Percentiles rank a stretch among this genome's conserved stretches.
Conservation (phyloP, 2,888 invertebrate genomes). For the Carterocephalus palaemon region DNA sequence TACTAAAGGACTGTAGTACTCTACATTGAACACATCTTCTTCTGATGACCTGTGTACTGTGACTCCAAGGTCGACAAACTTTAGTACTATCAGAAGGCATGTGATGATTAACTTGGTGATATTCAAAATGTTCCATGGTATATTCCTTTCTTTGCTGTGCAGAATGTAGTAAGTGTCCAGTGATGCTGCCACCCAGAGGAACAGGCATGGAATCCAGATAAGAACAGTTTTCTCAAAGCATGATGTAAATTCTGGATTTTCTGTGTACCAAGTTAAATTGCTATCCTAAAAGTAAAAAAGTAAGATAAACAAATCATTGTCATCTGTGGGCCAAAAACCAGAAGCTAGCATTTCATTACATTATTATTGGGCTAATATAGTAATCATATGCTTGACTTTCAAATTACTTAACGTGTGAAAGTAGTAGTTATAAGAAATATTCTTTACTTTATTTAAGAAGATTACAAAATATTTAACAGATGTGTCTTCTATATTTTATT, state of each 20-base stretch:
- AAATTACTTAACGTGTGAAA: too few species aligned
- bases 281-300: conserved; percentile 81
- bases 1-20: conserved; percentile 87
- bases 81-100: conserved; percentile 81
- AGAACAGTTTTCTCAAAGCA: conserved; percentile 96
- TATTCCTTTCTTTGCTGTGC: conserved; percentile 86
- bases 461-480: too few species aligned
- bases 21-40: conserved; percentile 80
- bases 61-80: conserved; percentile 83
- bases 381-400: too few species aligned
- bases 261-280: conserved; percentile 87
- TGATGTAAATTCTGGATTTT: conserved; percentile 89
- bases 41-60: conserved; percentile 77
- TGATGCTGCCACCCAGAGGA: conserved; percentile 87
- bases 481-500: too few species aligned
- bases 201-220: conserved; percentile 92
- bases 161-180: conserved; percentile 87
- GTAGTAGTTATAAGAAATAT: too few species aligned
- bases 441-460: too few species aligned
- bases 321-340: background rate
- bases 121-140: conserved; percentile 88
- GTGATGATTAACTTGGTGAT: conserved; percentile 84
- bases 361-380: too few species aligned
- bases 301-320: background rate
- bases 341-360: too few species aligned